phyloP scores from a whole-genome alignment of 2,113 vertebrate genomes.

The Catharus fuscescens region DNA sequence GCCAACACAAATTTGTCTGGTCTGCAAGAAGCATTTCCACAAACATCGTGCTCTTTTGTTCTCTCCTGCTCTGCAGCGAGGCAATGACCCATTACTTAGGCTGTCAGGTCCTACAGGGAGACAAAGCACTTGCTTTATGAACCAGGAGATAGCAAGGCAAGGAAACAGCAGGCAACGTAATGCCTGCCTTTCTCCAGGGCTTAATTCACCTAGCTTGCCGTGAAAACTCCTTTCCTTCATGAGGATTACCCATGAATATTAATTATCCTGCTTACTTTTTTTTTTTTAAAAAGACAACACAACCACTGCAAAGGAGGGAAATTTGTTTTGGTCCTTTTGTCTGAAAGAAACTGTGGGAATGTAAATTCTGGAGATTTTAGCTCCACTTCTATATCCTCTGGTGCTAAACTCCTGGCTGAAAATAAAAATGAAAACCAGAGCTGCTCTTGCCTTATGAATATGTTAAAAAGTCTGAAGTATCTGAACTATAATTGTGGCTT shows the following conservation, averaged over 20 bases:
- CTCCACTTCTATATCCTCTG: not conserved
- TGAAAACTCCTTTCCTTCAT: not conserved
- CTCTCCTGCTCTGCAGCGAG: not conserved
- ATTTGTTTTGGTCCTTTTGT: not conserved
- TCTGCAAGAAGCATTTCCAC: accelerated
- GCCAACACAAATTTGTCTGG: not conserved
- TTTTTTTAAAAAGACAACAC: not conserved
- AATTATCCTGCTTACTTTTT: not conserved
- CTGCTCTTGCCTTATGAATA: not conserved
- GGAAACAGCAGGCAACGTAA: not conserved
- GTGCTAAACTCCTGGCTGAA: not conserved
- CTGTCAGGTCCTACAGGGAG: not conserved
- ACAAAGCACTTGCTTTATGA: not conserved
- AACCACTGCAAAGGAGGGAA: not conserved
- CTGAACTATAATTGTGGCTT: not conserved
- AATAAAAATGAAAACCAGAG: not conserved
- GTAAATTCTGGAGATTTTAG: not conserved
- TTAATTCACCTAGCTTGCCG: not conserved
- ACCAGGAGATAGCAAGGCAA: not conserved
- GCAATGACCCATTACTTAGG: not conserved
- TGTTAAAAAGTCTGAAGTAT: not conserved
- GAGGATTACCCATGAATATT: not conserved
- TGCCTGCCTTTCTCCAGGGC: not conserved
- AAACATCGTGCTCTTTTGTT: not conserved
- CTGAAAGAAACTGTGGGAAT: not conserved